Conservation (phyloP, 2,797 vertebrate species). For the Balearica regulorum region DNA sequence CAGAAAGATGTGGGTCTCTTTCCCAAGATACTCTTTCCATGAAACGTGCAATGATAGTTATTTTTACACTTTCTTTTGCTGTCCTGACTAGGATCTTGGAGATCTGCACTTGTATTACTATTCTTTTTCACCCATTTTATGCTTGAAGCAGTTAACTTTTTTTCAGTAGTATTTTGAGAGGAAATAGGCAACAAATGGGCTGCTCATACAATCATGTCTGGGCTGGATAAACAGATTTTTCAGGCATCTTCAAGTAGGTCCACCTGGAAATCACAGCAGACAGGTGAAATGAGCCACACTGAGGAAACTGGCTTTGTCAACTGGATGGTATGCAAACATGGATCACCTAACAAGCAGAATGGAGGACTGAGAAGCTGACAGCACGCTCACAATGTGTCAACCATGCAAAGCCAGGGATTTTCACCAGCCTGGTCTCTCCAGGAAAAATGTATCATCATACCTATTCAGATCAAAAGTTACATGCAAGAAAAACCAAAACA, state of each 20-base stretch:
- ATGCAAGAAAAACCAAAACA: not conserved
- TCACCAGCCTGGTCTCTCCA: not conserved
- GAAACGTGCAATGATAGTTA: not conserved
- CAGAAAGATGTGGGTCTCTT: not conserved
- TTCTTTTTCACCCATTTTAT: not conserved
- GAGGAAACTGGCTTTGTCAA: not conserved
- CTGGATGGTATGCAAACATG: not conserved
- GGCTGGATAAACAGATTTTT: not conserved
- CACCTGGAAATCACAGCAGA: not conserved
- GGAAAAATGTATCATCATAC: not conserved
- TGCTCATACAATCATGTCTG: not conserved
- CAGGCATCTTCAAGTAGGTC: not conserved
- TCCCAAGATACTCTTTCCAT: too few species aligned
- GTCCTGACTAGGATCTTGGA: not conserved
- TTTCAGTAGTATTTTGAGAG: not conserved
- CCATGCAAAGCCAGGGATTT: not conserved
- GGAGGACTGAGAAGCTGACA: not conserved
- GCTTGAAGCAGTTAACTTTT: not conserved
- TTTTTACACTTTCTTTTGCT: not conserved
- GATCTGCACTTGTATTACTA: not conserved
- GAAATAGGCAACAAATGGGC: not conserved
- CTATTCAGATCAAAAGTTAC: not conserved
- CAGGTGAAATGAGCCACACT: not conserved
- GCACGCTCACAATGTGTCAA: not conserved
- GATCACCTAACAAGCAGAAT: not conserved